A percentile compares a stretch with the other conserved stretches of the same genome.
These are phyloP conservation scores for Mus spretus DNA, from an alignment of 2,797 vertebrate genomes.

Conservation along the genomic window DNA sequence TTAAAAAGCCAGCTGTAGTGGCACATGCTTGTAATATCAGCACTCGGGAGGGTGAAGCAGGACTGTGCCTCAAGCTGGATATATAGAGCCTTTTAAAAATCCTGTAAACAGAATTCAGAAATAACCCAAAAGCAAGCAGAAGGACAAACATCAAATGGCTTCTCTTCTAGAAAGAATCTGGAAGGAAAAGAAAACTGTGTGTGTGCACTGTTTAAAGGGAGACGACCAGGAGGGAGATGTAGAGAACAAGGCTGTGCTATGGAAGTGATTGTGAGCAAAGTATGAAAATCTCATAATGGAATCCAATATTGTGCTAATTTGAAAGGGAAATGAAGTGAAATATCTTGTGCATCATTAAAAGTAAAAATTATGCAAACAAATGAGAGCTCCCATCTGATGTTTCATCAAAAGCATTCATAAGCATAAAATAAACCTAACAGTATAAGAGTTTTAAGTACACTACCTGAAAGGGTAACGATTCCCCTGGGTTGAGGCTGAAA, in stretches of 20 bases:
- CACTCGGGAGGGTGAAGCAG: background rate
- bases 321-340: background rate
- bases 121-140: background rate
- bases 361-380: background rate
- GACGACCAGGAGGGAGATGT: background rate
- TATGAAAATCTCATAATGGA: background rate
- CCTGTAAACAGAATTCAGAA: background rate
- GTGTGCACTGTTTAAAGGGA: background rate
- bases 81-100: background rate
- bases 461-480: slow-evolving; percentile 96
- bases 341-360: background rate
- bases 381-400: background rate
- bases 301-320: background rate
- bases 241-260: background rate
- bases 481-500: slow-evolving; percentile 93
- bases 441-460: slow-evolving; percentile 37
- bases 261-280: background rate
- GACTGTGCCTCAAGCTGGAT: background rate
- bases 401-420: background rate
- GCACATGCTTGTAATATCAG: background rate
- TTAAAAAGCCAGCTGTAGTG: background rate
- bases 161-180: background rate
- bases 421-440: slow-evolving; percentile 2
- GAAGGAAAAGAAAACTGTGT: background rate
- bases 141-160: background rate